A percentile compares a stretch with the other conserved stretches of the same genome.
Evolutionary conservation across 2,113 vertebrate species (phyloP).

Genomic region (Bungarus multicinctus): DNA sequence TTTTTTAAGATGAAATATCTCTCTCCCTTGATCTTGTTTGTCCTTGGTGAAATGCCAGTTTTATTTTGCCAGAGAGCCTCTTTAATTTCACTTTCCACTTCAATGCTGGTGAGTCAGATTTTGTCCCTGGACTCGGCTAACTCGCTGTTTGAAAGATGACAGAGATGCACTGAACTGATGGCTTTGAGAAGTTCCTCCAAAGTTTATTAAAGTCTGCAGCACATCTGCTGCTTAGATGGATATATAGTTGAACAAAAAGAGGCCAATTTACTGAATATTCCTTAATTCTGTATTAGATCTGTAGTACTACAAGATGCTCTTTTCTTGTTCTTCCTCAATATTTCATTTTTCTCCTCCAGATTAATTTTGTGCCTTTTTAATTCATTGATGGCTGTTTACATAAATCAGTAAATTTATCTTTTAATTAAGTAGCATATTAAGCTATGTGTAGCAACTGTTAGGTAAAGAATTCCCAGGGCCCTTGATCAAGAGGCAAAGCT

Average conservation of each 20-base stretch:
- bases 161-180: background rate
- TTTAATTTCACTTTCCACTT: background rate
- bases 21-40: background rate
- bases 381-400: background rate
- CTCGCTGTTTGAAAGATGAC: background rate
- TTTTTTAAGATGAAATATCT: background rate
- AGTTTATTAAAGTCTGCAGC: background rate
- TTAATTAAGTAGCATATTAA: background rate
- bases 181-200: background rate
- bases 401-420: background rate
- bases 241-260: background rate
- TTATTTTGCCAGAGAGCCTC: background rate
- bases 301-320: background rate
- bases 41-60: background rate
- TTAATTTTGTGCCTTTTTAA: background rate
- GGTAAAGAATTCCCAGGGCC: background rate
- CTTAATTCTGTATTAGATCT: background rate
- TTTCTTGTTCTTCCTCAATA: background rate
- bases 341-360: background rate
- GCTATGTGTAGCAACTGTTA: background rate
- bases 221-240: background rate
- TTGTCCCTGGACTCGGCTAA: background rate
- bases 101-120: background rate
- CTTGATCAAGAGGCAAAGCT: background rate
- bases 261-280: background rate